Base-by-base conservation (phyloP, 1,140 invertebrate species). In the Pemphigus obesinymphae region DNA sequence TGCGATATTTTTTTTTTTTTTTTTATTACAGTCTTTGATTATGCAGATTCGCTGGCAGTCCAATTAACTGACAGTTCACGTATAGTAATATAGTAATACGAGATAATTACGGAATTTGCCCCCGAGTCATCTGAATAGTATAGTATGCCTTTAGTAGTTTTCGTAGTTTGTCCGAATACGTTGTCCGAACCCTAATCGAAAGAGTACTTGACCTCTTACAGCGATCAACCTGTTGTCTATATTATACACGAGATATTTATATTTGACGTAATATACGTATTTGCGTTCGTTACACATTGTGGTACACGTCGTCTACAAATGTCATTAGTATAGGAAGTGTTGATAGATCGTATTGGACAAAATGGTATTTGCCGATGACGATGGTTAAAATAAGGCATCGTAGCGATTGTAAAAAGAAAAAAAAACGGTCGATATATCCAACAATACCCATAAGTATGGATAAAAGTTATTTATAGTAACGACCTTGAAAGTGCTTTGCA, bases 31-130 rank as follows among this genome's bases (percentile, higher is more conserved):
- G 37, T 40, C 4, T 3, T n/a, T 13, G 66, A 43, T 70, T 26
- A 43, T 43, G 66, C 23, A 70, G 20, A 70, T 70, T 23, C 15
- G 63, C 15, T 17, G 37, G 66, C 23, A 43, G 5, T 26, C 37
- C n/a, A 43, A 43, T 37, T 37, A 68, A 68, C 8, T 20, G 31
- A n/a, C 61, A 20, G 17, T 8, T n/a, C 63, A 2, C 17, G 2
- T 66, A 15, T 68, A 68, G n/a, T n/a, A n/a, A n/a, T n/a, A n/a
- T n/a, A n/a, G n/a, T n/a, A 40, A 68, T 68, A 68, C 34, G 37
- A 43, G 34, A 40, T 43, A 26, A 70, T 68, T 43, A 70, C n/a
- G 37, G 37, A 70, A 70, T 26, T 43, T 7, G 37, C 66, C 66
- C 37, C n/a, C 11, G 37, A 26, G 66, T 43, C 23, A 15, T 26